Evolutionary conservation across 1,140 invertebrate species (phyloP).

Genomic region (Drosophila azteca): DNA sequence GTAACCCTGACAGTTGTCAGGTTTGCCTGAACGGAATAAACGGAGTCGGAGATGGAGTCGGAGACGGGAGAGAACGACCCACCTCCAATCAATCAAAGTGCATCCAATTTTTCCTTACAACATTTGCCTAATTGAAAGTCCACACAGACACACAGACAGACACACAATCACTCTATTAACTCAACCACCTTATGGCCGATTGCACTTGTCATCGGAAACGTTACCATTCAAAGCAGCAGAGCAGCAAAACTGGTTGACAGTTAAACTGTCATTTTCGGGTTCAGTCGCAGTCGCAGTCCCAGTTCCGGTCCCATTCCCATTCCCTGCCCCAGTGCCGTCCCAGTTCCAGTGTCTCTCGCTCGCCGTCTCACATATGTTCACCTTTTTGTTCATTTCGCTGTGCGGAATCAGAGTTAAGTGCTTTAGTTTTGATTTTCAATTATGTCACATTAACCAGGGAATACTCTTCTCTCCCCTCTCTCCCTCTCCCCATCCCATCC

Average conservation of each 20-base stretch:
- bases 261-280: constrained; percentile 75
- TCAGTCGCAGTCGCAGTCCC: not conserved
- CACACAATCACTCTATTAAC: constrained; percentile 26
- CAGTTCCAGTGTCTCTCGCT: not conserved
- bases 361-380: constrained; percentile 64
- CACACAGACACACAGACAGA: constrained; percentile 16
- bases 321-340: not conserved
- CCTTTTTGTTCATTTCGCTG: constrained; percentile 74
- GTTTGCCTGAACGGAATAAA: not conserved
- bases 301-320: no score
- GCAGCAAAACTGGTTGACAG: constrained; percentile 66
- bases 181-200: constrained; percentile 60
- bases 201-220: constrained; percentile 71
- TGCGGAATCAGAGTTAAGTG: constrained; percentile 73
- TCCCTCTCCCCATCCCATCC: constrained; percentile 3
- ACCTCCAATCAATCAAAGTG: constrained; percentile 52
- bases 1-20: constrained; percentile 70
- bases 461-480: constrained; percentile 8
- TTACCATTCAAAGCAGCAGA: constrained; percentile 17
- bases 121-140: constrained; percentile 72
- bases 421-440: constrained; percentile 83
- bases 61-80: constrained; percentile 21
- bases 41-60: no score
- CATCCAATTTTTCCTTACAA: constrained; percentile 23
- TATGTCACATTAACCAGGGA: constrained; percentile 77